Percentiles rank a stretch among this genome's conserved stretches.
Conservation (phyloP, 2,113 vertebrate genomes). For the Nothobranchius kuhntae region DNA sequence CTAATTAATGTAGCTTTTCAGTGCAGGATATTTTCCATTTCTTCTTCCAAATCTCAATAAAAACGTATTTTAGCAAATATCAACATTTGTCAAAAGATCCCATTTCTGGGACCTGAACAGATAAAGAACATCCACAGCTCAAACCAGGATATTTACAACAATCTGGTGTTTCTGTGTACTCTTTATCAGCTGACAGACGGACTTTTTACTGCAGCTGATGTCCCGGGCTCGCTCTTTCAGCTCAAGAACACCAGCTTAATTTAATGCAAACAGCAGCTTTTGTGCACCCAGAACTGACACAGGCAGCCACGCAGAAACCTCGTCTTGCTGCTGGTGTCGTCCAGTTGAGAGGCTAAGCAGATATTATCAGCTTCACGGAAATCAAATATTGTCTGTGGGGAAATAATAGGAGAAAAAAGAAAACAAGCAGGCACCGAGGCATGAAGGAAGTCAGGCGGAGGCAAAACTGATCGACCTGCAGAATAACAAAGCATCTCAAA, state of each 20-base stretch:
- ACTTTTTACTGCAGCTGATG: constrained; percentile 2
- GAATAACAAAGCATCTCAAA: constrained; percentile 44
- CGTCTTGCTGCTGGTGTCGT: not conserved
- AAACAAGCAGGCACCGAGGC: constrained; percentile 24
- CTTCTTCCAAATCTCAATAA: too few relatives aligned
- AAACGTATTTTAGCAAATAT: too few relatives aligned
- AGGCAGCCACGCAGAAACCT: not conserved
- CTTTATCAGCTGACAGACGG: constrained; percentile 5
- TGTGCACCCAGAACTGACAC: not conserved
- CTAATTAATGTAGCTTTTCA: too few relatives aligned
- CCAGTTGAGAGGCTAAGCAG: constrained; percentile 6
- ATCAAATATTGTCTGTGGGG: constrained; percentile 35
- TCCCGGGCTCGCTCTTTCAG: constrained; percentile 3
- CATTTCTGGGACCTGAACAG: not conserved
- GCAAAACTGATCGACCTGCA: constrained; percentile 47
- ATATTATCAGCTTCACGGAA: constrained; percentile 36
- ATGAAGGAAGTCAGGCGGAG: constrained; percentile 51
- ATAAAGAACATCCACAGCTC: constrained; percentile 1
- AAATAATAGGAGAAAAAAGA: constrained; percentile 21
- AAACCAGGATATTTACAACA: constrained; percentile 2
- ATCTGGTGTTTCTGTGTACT: constrained; percentile 35
- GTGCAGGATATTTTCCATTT: too few relatives aligned
- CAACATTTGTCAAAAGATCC: too few relatives aligned
- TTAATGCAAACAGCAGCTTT: constrained; percentile 12
- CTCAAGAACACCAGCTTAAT: not conserved